Conservation (phyloP, 2,797 vertebrate species). For the Gymnocypris eckloni region DNA sequence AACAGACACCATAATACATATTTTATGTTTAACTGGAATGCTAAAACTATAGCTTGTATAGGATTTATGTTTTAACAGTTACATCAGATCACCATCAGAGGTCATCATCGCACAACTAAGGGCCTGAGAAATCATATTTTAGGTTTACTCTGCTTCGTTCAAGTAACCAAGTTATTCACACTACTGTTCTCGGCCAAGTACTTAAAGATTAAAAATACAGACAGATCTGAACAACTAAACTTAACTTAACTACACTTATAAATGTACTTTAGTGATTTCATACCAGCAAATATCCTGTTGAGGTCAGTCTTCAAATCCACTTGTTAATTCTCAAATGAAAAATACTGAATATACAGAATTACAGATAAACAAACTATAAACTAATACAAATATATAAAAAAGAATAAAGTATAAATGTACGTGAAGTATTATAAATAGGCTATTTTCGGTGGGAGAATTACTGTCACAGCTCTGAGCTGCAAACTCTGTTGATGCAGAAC, state of each 20-base stretch:
- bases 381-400: background rate
- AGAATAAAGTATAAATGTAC: background rate
- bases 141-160: background rate
- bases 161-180: too few species aligned
- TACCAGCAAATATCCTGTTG: background rate
- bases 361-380: background rate
- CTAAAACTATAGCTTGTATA: background rate
- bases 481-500: background rate
- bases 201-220: background rate
- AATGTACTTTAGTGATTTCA: background rate
- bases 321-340: background rate
- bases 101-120: background rate
- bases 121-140: background rate
- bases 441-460: background rate
- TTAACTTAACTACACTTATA: background rate
- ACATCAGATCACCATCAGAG: background rate
- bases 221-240: background rate
- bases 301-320: background rate
- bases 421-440: background rate
- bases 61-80: background rate
- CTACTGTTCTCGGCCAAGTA: background rate
- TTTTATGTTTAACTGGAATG: background rate
- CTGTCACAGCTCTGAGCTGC: background rate
- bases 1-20: background rate
- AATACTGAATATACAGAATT: background rate